Evolutionary conservation across 2,888 invertebrate genomes (phyloP), one percentile per base, ranked within the genome.

Genomic region (Erebia aethiops): DNA sequence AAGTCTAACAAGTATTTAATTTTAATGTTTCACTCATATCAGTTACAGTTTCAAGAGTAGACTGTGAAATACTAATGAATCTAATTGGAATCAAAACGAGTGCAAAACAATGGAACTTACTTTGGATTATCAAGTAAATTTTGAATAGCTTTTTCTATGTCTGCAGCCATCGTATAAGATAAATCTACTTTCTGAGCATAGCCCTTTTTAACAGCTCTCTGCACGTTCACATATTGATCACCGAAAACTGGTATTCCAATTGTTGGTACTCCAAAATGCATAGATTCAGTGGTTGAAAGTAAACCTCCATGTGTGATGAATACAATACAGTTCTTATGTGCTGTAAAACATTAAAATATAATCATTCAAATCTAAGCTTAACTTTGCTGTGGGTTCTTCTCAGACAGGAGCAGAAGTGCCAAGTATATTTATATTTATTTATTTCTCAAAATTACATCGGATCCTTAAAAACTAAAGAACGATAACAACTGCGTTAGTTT

Each of bases 301-400:
- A 83, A 79, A 35, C 88, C 87, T 2, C 88, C 87, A 10, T 88
- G 86, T 0, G 86, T 83, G 61, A 88, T 83, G 65, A 88, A 88
- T 0, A 89, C 73, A 0, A 80, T 63, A 69, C 84, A 84, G 66
- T 87, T 88, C 1, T 82, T 82, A 71, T 89, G 88, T n/a, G 84
- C 88, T 88, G 78, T 58, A 70, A 73, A 35, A 61, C 35, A 4
- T 60, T 35, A 35, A 35, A 41, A 2, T 21, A 21, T 21, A 1
- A 21, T 26, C 10, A 54, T 10, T 54, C 26, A 52, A 5, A 46
- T 46, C 46, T 46, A 11, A 46, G 2, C 46, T 46, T 11, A 46
- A 46, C 13, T 46, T 46, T 46, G 5, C 35, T 35, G 35, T 35
- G 35, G 26, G 26, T 26, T 26, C 35, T 35, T 35, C 35, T 7